phyloP scores from a whole-genome alignment of 1,140 invertebrate genomes.

The Drosophila funebris region DNA sequence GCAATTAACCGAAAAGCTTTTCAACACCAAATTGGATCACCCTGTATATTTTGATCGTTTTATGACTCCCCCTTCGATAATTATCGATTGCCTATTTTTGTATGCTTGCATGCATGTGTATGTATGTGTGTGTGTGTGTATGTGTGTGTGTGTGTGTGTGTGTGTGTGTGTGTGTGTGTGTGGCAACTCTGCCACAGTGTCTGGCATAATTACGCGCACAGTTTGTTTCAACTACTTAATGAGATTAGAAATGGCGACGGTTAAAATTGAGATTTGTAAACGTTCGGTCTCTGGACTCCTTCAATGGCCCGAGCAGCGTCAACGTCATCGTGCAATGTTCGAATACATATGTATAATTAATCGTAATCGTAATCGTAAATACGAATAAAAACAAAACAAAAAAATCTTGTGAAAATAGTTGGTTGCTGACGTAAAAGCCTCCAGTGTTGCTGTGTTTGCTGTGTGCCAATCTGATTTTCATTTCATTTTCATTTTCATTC shows the following conservation, averaged over 20 bases:
- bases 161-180: neutral
- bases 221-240: neutral
- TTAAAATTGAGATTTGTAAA: neutral
- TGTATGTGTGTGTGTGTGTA: neutral
- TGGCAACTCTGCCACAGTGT: conserved; percentile 54
- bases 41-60: conserved; percentile 27
- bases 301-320: conserved; percentile 23
- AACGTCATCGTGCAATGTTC: conserved; percentile 52
- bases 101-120: neutral
- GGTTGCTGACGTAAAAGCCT: conserved; percentile 45
- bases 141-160: neutral
- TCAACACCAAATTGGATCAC: conserved; percentile 12
- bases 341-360: conserved; percentile 70
- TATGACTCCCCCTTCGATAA: conserved; percentile 21
- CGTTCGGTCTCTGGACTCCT: conserved; percentile 9
- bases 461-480: conserved; percentile 62
- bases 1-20: conserved; percentile 25
- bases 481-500: conserved; percentile 73
- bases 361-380: conserved; percentile 72
- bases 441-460: conserved; percentile 27
- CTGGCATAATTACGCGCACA: conserved; percentile 66
- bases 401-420: conserved; percentile 20
- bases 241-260: neutral
- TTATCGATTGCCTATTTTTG: conserved; percentile 21
- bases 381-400: conserved; percentile 44